phyloP scores from a whole-genome alignment of 92 coral and sea anemone species.

The Scolanthus callimorphus region DNA sequence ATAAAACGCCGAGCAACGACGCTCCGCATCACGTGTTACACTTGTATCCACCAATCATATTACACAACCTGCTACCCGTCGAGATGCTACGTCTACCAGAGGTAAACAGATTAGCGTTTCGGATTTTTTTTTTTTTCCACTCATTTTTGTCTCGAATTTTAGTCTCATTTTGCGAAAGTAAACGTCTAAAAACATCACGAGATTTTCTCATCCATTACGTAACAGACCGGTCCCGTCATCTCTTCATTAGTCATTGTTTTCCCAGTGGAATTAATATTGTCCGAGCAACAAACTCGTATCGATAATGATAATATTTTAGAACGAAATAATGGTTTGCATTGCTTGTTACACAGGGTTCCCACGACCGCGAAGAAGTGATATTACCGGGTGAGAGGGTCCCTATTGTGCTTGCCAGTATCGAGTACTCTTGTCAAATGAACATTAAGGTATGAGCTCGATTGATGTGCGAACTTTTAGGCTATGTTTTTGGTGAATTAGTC shows the following conservation, averaged over 20 bases:
- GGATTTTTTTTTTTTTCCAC: background rate
- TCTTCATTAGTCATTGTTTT: no score
- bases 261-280: no score
- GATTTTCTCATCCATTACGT: no score
- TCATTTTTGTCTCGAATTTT: no score
- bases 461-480: no score
- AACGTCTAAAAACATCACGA: no score
- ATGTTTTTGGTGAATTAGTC: no score
- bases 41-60: conserved; percentile 82
- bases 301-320: no score
- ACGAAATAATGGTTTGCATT: background rate
- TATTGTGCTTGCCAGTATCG: conserved; percentile 38
- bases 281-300: no score
- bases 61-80: conserved; percentile 83
- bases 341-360: conserved; percentile 10
- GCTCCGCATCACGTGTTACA: conserved; percentile 96
- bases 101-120: conserved; percentile 61
- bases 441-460: conserved; percentile 47
- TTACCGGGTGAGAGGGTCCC: conserved; percentile 60
- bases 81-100: conserved; percentile 48
- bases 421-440: conserved; percentile 45
- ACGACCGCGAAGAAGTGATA: conserved; percentile 22
- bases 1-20: conserved; percentile 71
- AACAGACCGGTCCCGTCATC: no score
- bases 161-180: no score